These are phyloP conservation scores for Mastomys natalensis DNA, from an alignment of 2,113 vertebrate genomes.

Conservation along the genomic window DNA sequence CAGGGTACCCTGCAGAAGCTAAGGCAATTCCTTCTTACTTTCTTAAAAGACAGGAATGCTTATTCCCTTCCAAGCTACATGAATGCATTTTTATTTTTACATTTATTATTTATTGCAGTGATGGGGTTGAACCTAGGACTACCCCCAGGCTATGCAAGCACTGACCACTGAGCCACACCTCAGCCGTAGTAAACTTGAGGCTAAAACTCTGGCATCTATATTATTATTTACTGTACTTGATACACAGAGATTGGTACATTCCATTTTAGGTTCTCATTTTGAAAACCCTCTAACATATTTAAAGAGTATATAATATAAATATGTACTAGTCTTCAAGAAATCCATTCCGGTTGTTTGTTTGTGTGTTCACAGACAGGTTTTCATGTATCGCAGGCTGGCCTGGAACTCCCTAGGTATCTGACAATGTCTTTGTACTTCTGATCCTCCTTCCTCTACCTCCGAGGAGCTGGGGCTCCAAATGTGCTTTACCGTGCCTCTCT, in stretches of 20 bases:
- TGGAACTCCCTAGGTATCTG: background rate
- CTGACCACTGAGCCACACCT: background rate
- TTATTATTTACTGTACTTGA: background rate
- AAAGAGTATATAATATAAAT: background rate
- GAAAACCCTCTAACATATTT: slow-evolving; percentile 5
- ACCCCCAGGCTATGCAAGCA: background rate
- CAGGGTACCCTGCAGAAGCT: background rate
- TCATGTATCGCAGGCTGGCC: background rate
- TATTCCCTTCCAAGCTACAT: background rate
- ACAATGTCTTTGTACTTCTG: background rate
- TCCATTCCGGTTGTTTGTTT: background rate
- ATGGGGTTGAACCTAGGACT: background rate
- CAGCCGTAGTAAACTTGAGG: background rate
- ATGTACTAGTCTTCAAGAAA: background rate
- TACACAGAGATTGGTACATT: background rate
- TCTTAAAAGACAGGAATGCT: slow-evolving; percentile 31
- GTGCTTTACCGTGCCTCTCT: background rate
- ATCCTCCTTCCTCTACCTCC: background rate
- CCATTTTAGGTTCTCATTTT: slow-evolving; percentile 33
- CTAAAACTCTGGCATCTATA: slow-evolving; percentile 14
- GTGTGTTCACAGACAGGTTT: background rate
- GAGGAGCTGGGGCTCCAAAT: background rate
- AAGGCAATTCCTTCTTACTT: background rate
- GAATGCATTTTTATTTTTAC: background rate
- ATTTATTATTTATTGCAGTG: background rate